Conservation (phyloP, 2,113 vertebrate species). For the Elephas maximus region DNA sequence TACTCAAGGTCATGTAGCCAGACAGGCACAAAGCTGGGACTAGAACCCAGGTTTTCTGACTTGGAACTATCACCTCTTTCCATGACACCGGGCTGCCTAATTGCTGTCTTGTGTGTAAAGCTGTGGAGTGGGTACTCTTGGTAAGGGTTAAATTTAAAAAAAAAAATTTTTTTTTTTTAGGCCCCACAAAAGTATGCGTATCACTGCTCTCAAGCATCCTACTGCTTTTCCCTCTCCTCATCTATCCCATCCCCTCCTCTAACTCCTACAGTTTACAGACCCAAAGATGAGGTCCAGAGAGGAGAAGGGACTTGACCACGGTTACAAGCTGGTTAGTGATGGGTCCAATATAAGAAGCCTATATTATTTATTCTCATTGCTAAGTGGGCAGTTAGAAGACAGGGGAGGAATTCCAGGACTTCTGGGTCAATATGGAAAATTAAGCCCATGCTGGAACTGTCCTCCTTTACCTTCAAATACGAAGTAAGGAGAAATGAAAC, state of each 20-base stretch:
- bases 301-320: not conserved
- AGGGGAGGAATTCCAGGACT: not conserved
- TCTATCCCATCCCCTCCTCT: not conserved
- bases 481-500: not conserved
- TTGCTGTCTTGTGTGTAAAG: accelerated
- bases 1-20: not conserved
- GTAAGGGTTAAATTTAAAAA: not conserved
- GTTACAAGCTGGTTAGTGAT: not conserved
- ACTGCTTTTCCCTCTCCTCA: not conserved
- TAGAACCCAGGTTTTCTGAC: not conserved
- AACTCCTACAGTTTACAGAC: not conserved
- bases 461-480: not conserved
- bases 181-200: not conserved
- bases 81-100: accelerated
- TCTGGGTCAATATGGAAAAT: not conserved
- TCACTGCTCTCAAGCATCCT: not conserved
- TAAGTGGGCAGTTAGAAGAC: not conserved
- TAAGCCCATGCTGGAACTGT: not conserved
- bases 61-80: not conserved
- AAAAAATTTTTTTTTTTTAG: not conserved
- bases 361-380: not conserved
- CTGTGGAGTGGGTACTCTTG: not conserved
- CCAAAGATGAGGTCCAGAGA: not conserved
- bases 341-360: not conserved
- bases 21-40: not conserved